A percentile compares a stretch with the other conserved stretches of the same genome.
Conservation (phyloP, 1,140 invertebrate genomes). For the Episyrphus balteatus region DNA sequence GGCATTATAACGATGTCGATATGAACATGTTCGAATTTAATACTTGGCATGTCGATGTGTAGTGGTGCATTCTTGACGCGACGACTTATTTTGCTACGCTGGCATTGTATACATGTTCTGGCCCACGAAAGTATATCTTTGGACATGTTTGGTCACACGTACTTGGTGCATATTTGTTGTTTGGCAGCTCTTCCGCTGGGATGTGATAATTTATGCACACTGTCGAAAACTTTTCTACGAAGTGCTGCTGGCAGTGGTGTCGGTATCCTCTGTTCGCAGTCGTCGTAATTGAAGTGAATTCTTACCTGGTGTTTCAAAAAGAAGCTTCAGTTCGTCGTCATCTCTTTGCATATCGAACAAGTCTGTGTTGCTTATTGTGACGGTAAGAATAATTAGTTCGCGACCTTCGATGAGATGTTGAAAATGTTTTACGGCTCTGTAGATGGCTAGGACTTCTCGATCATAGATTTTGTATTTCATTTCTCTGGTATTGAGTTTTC, state of each 20-base stretch:
- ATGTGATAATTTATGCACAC: constrained; percentile 1
- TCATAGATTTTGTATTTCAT: constrained; percentile 21
- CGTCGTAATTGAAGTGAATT: too few relatives aligned
- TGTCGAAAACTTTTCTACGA: constrained; percentile 1
- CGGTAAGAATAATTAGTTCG: constrained; percentile 27
- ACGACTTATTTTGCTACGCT: neutral
- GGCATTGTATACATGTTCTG: neutral
- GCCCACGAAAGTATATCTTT: neutral
- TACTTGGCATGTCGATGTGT: neutral
- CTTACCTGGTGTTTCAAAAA: too few relatives aligned
- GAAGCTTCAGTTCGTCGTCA: neutral
- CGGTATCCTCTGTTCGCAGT: neutral
- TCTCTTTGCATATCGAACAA: constrained; percentile 1
- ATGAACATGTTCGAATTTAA: constrained; percentile 6
- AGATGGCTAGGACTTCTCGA: constrained; percentile 25
- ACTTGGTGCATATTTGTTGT: neutral
- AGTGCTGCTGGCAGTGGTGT: neutral
- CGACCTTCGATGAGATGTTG: constrained; percentile 29
- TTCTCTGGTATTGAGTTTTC: neutral
- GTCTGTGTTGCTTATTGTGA: constrained; percentile 9
- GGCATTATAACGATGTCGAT: constrained; percentile 9
- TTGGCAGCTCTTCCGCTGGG: neutral
- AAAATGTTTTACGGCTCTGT: constrained; percentile 13
- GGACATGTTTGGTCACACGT: constrained; percentile 9
- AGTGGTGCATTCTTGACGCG: neutral